phyloP scores from a whole-genome alignment of 2,797 vertebrate species.

The Acridotheres tristis region DNA sequence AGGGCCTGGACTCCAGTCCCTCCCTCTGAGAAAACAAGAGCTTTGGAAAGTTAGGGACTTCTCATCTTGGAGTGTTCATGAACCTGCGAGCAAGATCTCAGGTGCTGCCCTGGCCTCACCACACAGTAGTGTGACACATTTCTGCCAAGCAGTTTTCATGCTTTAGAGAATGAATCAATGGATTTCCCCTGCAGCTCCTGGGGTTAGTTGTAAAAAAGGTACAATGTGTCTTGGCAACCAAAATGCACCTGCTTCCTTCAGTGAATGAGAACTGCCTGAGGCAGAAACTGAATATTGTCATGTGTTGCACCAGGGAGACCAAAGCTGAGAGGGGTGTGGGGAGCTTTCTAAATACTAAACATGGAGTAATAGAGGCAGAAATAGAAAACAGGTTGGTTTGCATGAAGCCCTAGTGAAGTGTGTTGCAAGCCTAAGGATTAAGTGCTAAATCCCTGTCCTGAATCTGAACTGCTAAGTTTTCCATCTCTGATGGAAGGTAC shows the following conservation, averaged over 20 bases:
- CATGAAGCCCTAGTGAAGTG: background rate
- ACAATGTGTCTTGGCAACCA: background rate
- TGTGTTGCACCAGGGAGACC: background rate
- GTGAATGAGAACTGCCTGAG: background rate
- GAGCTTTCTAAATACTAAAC: background rate
- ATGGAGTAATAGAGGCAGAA: background rate
- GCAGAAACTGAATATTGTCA: background rate
- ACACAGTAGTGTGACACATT: background rate
- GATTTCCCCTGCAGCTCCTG: background rate
- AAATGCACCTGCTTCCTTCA: background rate
- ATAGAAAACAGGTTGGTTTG: background rate
- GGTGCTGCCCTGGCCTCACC: background rate
- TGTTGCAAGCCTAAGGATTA: background rate
- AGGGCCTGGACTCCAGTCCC: background rate
- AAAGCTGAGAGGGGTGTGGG: background rate
- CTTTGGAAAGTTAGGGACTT: background rate
- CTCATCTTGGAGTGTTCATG: fast-evolving
- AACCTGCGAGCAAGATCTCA: background rate
- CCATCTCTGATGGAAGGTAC: background rate
- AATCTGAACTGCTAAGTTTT: background rate
- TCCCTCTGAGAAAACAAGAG: background rate
- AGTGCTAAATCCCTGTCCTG: background rate
- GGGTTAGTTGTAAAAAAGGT: background rate
- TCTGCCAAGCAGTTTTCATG: background rate
- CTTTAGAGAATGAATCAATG: constrained; percentile 26